A percentile compares a stretch with the other conserved stretches of the same genome.
Evolutionary conservation across 2,888 invertebrate species (phyloP).

Genomic region (Desoria tigrina): DNA sequence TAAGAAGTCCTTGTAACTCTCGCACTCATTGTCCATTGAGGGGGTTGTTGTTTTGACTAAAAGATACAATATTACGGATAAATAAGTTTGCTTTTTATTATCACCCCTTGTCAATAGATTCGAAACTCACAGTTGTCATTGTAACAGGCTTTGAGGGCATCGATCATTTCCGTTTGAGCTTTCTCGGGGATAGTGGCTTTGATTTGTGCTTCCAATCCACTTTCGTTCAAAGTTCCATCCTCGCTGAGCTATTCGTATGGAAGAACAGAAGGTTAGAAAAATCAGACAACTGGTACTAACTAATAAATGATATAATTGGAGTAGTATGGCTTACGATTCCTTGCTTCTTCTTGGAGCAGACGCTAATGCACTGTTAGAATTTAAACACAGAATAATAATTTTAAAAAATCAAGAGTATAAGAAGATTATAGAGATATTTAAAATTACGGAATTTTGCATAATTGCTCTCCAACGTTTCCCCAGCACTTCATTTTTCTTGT

Average conservation of each 20-base stretch:
- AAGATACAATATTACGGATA: too few relatives aligned
- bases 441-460: constrained; percentile 10
- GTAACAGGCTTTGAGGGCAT: constrained; percentile 14
- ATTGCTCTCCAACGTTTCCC: not conserved
- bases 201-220: not conserved
- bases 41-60: not conserved
- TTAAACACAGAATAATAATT: too few relatives aligned
- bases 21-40: constrained; percentile 19
- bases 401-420: too few relatives aligned
- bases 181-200: constrained; percentile 17
- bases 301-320: too few relatives aligned
- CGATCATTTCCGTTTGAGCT: constrained; percentile 20
- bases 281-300: too few relatives aligned
- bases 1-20: constrained; percentile 15
- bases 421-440: too few relatives aligned
- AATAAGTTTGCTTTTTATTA: too few relatives aligned
- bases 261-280: too few relatives aligned
- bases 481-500: not conserved
- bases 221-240: constrained; percentile 21
- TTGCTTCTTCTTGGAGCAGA: constrained; percentile 24
- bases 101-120: too few relatives aligned
- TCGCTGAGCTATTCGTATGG: constrained; percentile 6
- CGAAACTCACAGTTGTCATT: constrained; percentile 17
- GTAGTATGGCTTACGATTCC: constrained; percentile 24
- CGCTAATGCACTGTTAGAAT: constrained; percentile 20